Conservation (phyloP, 2,113 vertebrate species). For the Mesembrinibis cayennensis region DNA sequence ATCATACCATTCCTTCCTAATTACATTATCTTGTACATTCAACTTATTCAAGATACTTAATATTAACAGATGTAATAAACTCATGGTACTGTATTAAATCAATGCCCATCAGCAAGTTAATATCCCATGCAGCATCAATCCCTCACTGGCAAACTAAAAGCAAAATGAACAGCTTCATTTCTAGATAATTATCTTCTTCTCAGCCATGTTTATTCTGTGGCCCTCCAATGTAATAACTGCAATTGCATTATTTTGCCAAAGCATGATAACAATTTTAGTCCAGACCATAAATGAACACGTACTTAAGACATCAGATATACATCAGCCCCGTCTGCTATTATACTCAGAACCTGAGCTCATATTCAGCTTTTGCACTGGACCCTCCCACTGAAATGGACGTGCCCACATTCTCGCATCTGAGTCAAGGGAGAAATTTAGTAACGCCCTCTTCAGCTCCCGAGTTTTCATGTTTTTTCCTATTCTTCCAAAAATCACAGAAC, state of each 20-base stretch:
- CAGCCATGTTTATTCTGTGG: not conserved
- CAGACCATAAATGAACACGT: not conserved
- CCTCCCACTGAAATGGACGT: not conserved
- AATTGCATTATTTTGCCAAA: not conserved
- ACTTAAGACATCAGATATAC: not conserved
- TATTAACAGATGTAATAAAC: not conserved
- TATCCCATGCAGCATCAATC: not conserved
- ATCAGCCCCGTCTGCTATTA: not conserved
- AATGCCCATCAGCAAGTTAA: not conserved
- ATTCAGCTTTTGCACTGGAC: not conserved
- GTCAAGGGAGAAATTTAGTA: not conserved
- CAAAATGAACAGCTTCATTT: not conserved
- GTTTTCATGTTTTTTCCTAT: not conserved
- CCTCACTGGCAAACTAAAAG: not conserved
- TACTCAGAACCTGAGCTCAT: not conserved
- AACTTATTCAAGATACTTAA: not conserved
- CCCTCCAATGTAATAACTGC: not conserved
- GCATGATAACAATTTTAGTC: not conserved
- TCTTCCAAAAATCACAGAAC: not conserved
- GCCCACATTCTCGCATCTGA: not conserved
- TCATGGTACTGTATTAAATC: not conserved
- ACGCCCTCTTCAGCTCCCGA: not conserved
- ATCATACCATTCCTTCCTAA: not conserved
- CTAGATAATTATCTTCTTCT: not conserved
- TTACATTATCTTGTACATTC: not conserved